Evolutionary conservation across 2,113 vertebrate genomes (phyloP).

Genomic region (Protobothrops mucrosquamatus): DNA sequence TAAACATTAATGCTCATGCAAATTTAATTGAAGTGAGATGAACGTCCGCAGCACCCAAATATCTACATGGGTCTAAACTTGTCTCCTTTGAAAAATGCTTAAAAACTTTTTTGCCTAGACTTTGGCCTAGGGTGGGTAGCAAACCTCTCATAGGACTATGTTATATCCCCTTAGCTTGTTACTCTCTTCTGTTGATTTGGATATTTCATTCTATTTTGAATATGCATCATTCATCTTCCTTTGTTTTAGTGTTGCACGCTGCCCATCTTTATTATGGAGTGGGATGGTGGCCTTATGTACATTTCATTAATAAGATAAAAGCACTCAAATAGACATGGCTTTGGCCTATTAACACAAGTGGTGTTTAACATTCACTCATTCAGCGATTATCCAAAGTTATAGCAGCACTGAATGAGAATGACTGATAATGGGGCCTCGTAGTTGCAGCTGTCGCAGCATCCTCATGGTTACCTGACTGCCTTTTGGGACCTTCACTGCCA

Average conservation of each 20-base stretch:
- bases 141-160: background rate
- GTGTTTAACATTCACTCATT: background rate
- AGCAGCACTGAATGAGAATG: background rate
- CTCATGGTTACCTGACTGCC: background rate
- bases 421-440: background rate
- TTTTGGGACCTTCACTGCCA: background rate
- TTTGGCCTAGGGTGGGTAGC: background rate
- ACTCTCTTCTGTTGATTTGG: background rate
- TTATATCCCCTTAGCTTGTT: background rate
- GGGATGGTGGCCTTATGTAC: background rate
- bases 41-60: background rate
- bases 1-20: rapidly evolving
- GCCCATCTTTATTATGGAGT: background rate
- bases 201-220: background rate
- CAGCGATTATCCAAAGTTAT: background rate
- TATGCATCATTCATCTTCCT: background rate
- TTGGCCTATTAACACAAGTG: background rate
- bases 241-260: background rate
- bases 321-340: background rate
- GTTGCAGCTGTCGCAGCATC: background rate
- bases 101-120: background rate
- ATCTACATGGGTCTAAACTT: background rate
- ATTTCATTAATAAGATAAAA: background rate
- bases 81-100: background rate
- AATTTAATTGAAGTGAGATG: rapidly evolving